Conservation (phyloP, 2,113 vertebrate genomes). For the Peucedramus taeniatus region DNA sequence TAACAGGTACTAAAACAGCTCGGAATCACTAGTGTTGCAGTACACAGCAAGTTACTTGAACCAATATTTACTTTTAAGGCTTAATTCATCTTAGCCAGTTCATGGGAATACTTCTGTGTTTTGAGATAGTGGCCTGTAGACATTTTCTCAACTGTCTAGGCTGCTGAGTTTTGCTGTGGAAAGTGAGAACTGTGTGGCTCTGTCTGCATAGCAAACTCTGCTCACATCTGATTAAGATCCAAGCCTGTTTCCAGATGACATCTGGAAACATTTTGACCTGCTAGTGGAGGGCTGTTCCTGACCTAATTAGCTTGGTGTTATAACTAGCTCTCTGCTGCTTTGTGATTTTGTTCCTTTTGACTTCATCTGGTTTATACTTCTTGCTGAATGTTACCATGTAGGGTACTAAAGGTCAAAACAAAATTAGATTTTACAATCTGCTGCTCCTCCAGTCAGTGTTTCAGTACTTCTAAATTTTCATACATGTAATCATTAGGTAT, state of each 20-base stretch:
- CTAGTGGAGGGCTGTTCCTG: not conserved
- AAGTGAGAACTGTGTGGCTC: not conserved
- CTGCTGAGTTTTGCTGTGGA: not conserved
- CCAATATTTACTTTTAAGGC: not conserved
- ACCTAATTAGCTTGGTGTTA: not conserved
- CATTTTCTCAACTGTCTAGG: not conserved
- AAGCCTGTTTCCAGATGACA: not conserved
- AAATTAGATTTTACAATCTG: not conserved
- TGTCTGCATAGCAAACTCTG: not conserved
- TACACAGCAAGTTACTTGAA: not conserved
- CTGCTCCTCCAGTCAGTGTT: not conserved
- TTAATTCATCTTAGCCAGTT: not conserved
- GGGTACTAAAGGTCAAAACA: not conserved
- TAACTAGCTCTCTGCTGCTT: not conserved
- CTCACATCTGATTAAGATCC: not conserved
- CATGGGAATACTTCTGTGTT: not conserved
- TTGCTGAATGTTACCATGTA: not conserved
- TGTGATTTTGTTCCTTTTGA: not conserved
- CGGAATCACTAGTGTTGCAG: not conserved
- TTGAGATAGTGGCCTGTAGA: not conserved
- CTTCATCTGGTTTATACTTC: not conserved
- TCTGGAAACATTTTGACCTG: constrained; percentile 2
- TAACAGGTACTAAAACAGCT: not conserved
- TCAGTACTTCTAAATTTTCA: not conserved
- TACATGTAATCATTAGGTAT: not conserved